Percentiles rank a stretch among this genome's conserved stretches.
Conservation (phyloP, 2,888 invertebrate species). For the Ischnus inquisitorius region DNA sequence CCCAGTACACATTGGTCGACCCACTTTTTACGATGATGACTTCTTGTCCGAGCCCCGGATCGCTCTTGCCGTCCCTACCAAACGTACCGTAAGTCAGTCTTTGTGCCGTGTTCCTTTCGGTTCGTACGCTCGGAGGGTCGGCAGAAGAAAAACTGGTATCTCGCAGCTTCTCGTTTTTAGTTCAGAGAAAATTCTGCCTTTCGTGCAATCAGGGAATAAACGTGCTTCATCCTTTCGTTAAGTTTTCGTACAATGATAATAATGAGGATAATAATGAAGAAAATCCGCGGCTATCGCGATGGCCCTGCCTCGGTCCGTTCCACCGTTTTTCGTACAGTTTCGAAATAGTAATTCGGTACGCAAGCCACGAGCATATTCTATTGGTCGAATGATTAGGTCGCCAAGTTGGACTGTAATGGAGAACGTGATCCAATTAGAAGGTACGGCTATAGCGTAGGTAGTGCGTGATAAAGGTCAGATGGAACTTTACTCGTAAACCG, state of each 20-base stretch:
- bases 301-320: neutral
- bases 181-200: neutral
- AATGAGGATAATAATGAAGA: neutral
- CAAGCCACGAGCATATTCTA: constrained; percentile 51
- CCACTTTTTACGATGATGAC: constrained; percentile 62
- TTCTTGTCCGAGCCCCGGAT: constrained; percentile 45
- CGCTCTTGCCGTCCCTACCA: constrained; percentile 22
- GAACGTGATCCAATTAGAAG: constrained; percentile 65
- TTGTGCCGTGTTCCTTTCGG: constrained; percentile 25
- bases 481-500: constrained; percentile 61
- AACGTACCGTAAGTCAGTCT: constrained; percentile 49
- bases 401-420: constrained; percentile 56
- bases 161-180: constrained; percentile 2
- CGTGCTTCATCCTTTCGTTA: neutral
- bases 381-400: constrained; percentile 57
- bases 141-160: constrained; percentile 1
- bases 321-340: constrained; percentile 9
- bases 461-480: constrained; percentile 30
- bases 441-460: constrained; percentile 18
- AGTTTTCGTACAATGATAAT: neutral
- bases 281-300: neutral
- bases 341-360: constrained; percentile 32
- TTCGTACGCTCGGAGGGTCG: neutral
- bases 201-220: neutral
- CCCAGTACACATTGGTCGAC: constrained; percentile 35